Evolutionary conservation across 2,797 vertebrate species (phyloP), one percentile per base, ranked within the genome.

Genomic region (Tinamus major): DNA sequence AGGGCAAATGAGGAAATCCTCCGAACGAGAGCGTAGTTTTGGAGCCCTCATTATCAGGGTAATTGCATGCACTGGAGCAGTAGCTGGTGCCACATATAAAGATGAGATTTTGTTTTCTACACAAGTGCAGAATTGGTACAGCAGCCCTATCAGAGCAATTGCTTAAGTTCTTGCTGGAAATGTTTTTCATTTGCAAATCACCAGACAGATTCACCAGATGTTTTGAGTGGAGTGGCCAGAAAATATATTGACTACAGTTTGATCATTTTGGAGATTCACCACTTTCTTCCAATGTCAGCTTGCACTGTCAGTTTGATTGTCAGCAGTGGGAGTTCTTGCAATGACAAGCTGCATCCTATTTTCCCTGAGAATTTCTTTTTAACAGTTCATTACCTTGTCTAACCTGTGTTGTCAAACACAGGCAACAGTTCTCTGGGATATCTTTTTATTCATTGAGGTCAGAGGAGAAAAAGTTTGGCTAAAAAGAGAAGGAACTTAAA

Each of bases 141-240:
- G 56, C 77, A 78, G 42, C n/a, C 69, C 14, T 74, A 8, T 21
- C 24, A 46, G 42, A 53, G n/a, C 16, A 85, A 85, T 88, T 31
- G 4, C 13, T 84, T 88, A 64, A 92, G 62, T 80, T 51, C 9
- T 62, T 82, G 6, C 21, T 92, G 41, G 63, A 2, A 75, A 61
- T 92, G 58, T 37, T 81, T 95, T 86, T 90, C 65, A 56, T 72
- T 81, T 92, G 70, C 46, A 92, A 89, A 76, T 87, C 55, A 69
- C 39, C 49, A 46, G 51, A 35, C 29, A 20, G 87, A 46, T 87
- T 75, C 77, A 55, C 56, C 37, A 59, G 46, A 70, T 35, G 31
- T 31, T 93, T 62, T 33, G 37, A 81, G 35, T 69, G 56, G 39
- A 87, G 21, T 35, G n/a, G n/a, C 46, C 55, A 91, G 46, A 79